Base-by-base conservation (phyloP, 1,140 invertebrate species). In the Drosophila quadrilineata region DNA sequence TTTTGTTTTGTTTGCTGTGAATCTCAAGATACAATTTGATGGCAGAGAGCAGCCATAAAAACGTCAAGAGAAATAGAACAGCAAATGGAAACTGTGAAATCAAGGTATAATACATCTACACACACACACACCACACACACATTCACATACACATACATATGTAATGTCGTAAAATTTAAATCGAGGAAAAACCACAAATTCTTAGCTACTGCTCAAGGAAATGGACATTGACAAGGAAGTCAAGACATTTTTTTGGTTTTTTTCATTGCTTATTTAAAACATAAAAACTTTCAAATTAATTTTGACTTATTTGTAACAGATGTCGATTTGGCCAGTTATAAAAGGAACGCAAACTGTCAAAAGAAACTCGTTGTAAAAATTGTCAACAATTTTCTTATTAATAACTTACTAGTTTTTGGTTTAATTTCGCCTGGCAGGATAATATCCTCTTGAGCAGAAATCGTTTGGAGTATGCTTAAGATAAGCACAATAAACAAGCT, bases 1-100 rank as follows among this genome's bases (percentile, higher is more conserved):
- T 17, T 46, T n/a, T n/a, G n/a, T n/a, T n/a, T n/a, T n/a, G n/a
- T n/a, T n/a, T n/a, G 36, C 35, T 12, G 17, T 33, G 36, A 50
- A 60, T 76, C 64, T 71, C 63, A 58, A 73, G 72, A 71, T 57
- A 79, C 75, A 79, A 74, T 76, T 72, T 69, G 36, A 56, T 64
- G 63, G 14, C 59, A n/a, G n/a, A n/a, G n/a, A 38, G 56, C 50
- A 46, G 63, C 60, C 63, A 72, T 82, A 84, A 82, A 82, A 71
- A 41, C 43, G 12, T n/a, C 35, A 59, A 59, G 21, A 26, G 45
- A 79, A 68, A 56, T 60, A 33, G 36, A 57, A 58, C 38, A 64
- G 58, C 40, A 57, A 70, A 80, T 68, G 54, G 35, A 59, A 59
- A 35, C 28, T 41, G 58, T 64, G 36, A 46, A 36, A 62, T 53